Percentiles rank a stretch among this genome's conserved stretches.
These are phyloP conservation scores for Anisognathus igniventris DNA, from an alignment of 2,797 vertebrate genomes.

Conservation along the genomic window DNA sequence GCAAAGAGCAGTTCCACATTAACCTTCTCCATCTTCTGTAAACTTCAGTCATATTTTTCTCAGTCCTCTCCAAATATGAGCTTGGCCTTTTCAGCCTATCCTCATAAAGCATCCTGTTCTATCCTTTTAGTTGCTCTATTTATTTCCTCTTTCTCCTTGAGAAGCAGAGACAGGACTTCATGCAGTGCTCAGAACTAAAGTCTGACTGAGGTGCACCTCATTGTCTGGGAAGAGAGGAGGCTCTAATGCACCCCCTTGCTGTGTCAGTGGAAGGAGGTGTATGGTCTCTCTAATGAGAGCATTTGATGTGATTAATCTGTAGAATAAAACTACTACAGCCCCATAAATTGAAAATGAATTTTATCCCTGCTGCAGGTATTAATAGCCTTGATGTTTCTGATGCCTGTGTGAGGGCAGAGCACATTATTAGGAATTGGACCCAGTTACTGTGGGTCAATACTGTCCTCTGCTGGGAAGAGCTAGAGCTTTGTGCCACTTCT, in stretches of 20 bases:
- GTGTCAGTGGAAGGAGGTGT: not conserved
- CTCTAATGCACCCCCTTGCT: not conserved
- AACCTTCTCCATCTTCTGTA: not conserved
- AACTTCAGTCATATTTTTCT: not conserved
- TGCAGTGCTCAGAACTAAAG: not conserved
- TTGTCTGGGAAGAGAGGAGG: not conserved
- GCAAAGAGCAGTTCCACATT: not conserved
- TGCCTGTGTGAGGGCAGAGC: not conserved
- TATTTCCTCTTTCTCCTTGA: not conserved
- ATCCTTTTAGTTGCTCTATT: not conserved
- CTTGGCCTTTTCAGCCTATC: not conserved
- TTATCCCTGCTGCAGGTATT: not conserved
- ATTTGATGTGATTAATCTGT: not conserved
- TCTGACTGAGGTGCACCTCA: not conserved
- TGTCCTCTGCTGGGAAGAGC: slow-evolving; percentile 42
- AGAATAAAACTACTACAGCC: not conserved
- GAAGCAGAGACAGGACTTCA: not conserved
- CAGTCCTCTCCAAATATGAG: not conserved
- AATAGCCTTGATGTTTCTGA: not conserved
- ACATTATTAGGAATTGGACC: not conserved
- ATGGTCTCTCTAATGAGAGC: not conserved
- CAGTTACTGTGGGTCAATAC: not conserved
- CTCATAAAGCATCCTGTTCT: not conserved
- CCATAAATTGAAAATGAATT: not conserved
- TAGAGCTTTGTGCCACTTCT: not conserved